These are phyloP conservation scores for Xiphophorus maculatus DNA, from an alignment of 2,113 vertebrate species.

Conservation along the genomic window DNA sequence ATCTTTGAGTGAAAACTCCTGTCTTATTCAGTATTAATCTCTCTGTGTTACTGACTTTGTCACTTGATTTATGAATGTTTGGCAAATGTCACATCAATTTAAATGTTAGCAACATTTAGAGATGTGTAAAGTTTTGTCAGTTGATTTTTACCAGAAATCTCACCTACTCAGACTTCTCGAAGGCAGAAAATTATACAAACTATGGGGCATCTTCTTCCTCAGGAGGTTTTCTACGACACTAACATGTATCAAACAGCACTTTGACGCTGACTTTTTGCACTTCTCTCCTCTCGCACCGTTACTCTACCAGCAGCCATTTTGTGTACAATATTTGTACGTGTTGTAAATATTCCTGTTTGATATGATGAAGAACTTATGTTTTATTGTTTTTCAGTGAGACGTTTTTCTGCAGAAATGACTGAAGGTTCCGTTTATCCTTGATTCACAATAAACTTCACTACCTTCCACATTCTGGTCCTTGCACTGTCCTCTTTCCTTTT, in stretches of 20 bases:
- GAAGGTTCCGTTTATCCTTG: not conserved
- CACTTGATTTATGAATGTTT: too few relatives aligned
- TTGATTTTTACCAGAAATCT: not conserved
- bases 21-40: too few relatives aligned
- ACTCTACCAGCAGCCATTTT: not conserved
- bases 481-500: not conserved
- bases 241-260: not conserved
- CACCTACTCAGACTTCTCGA: not conserved
- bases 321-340: not conserved
- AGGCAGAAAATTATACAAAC: not conserved
- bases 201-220: not conserved
- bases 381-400: not conserved
- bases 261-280: too few relatives aligned
- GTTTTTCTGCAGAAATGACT: not conserved
- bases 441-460: not conserved
- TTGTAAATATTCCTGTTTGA: not conserved
- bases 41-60: too few relatives aligned
- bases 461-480: not conserved
- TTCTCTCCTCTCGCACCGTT: not conserved
- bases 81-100: too few relatives aligned
- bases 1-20: not conserved
- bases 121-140: too few relatives aligned
- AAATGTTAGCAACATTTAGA: too few relatives aligned
- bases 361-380: not conserved
- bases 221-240: not conserved